Percentiles rank a stretch among this genome's conserved stretches.
These are phyloP conservation scores for Netelia virgata DNA, from an alignment of 2,888 invertebrate species.

Conservation along the genomic window DNA sequence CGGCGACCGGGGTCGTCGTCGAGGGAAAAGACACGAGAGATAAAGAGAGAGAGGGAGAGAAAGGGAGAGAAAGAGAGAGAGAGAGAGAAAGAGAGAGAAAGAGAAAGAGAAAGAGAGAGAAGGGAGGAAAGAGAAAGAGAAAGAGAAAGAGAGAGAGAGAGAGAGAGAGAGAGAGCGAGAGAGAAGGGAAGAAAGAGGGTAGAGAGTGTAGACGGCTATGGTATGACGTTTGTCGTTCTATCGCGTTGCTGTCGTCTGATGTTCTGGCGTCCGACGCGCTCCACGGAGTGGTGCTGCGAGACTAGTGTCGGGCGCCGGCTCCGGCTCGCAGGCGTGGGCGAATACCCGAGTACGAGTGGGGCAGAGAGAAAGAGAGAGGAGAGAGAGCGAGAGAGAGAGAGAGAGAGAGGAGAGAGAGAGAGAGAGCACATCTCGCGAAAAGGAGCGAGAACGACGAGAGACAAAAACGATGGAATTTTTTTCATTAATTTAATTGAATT, in stretches of 20 bases:
- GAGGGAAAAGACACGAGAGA: background rate
- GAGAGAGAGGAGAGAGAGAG: background rate
- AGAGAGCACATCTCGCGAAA: no score
- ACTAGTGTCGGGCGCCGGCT: conserved; percentile 23
- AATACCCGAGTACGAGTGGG: background rate
- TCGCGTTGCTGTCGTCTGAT: conserved; percentile 5
- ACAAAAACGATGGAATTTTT: no score
- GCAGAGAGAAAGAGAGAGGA: background rate
- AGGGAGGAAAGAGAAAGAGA: background rate
- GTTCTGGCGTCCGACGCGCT: conserved; percentile 19
- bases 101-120: no score
- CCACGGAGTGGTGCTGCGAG: conserved; percentile 10
- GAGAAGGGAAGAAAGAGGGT: background rate
- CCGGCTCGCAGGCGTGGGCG: conserved; percentile 1
- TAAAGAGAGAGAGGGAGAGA: background rate
- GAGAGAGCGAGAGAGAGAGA: no score
- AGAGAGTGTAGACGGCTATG: conserved; percentile 5
- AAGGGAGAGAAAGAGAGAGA: background rate
- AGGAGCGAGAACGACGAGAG: no score
- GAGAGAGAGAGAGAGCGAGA: background rate
- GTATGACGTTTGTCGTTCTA: conserved; percentile 24
- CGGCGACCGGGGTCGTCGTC: conserved; percentile 34
- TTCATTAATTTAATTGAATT: no score
- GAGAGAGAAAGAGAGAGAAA: no score
- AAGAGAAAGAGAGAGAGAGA: background rate